Conservation (phyloP, 1,140 invertebrate species). For the Trichonephila clavata region DNA sequence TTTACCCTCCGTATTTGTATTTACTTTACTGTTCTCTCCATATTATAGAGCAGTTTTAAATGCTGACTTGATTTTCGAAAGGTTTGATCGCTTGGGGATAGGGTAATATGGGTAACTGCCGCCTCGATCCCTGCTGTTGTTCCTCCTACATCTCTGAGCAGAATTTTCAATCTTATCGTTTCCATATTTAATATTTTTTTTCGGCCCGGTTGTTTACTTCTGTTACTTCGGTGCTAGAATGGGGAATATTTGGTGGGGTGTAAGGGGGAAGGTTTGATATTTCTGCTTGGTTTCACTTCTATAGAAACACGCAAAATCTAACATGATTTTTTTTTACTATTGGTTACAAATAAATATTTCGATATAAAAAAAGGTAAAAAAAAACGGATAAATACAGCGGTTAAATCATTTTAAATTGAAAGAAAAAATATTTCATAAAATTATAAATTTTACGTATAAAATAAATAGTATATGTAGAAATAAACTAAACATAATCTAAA, state of each 20-base stretch:
- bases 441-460: too few relatives aligned
- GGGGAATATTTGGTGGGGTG: neutral
- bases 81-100: conserved; percentile 42
- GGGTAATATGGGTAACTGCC: conserved; percentile 24
- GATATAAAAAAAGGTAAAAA: too few relatives aligned
- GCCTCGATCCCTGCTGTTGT: neutral
- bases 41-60: conserved; percentile 67
- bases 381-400: too few relatives aligned
- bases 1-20: conserved; percentile 52
- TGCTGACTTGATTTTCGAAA: conserved; percentile 69
- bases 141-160: neutral
- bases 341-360: too few relatives aligned
- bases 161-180: conserved; percentile 70
- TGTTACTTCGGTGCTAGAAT: conserved; percentile 21
- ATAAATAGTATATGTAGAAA: too few relatives aligned
- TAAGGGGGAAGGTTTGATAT: neutral
- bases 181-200: conserved; percentile 74
- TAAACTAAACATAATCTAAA: too few relatives aligned
- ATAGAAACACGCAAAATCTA: neutral
- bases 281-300: neutral
- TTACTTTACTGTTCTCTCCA: conserved; percentile 55
- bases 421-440: too few relatives aligned
- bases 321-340: too few relatives aligned
- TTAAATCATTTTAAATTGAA: too few relatives aligned
- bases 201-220: conserved; percentile 4